A percentile compares a stretch with the other conserved stretches of the same genome.
phyloP scores from a whole-genome alignment of 2,113 vertebrate species.

The Ovis aries region DNA sequence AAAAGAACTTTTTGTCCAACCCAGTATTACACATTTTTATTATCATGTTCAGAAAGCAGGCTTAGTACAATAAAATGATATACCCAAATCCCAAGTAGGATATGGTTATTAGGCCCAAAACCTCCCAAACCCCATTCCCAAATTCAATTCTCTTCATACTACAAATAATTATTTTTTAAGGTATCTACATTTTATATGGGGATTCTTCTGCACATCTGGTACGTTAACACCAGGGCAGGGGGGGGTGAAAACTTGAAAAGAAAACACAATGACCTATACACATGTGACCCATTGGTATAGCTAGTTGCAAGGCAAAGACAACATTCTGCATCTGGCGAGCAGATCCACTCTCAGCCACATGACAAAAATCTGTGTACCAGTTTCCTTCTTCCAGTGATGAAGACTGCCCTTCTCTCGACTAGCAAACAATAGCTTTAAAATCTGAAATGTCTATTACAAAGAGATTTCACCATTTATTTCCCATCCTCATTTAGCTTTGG shows the following conservation, averaged over 20 bases:
- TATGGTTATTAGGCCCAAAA: not conserved
- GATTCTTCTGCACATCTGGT: not conserved
- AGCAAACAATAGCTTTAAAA: not conserved
- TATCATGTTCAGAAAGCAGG: not conserved
- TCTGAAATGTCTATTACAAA: not conserved
- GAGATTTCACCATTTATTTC: not conserved
- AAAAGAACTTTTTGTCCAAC: not conserved
- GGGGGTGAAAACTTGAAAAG: not conserved
- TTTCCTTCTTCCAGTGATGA: no score
- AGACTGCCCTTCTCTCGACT: no score
- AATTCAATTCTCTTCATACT: not conserved
- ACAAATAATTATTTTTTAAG: not conserved
- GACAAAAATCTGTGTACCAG: not conserved
- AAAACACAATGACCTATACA: not conserved
- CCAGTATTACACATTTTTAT: not conserved
- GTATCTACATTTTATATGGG: not conserved
- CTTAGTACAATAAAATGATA: not conserved
- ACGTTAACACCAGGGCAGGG: accelerated
- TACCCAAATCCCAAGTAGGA: not conserved
- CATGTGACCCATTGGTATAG: not conserved
- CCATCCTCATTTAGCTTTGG: not conserved
- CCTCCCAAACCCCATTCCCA: not conserved
- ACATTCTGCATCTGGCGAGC: not conserved
- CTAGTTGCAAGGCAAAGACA: not conserved
- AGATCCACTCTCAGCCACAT: not conserved